phyloP scores from a whole-genome alignment of 2,888 invertebrate genomes.

The Thecophora atra region DNA sequence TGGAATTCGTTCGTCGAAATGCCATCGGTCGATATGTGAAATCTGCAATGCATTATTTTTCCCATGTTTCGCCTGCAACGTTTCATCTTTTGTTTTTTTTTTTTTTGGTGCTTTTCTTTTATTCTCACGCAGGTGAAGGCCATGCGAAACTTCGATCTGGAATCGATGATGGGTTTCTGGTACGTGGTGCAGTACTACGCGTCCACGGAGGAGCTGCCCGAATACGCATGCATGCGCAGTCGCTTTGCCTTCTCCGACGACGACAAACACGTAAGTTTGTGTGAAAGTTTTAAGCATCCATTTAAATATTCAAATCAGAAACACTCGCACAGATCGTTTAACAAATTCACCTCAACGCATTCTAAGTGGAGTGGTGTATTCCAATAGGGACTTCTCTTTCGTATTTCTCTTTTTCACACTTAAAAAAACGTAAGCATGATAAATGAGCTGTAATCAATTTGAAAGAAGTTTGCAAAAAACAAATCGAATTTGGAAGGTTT shows the following conservation, averaged over 20 bases:
- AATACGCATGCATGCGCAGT: constrained; percentile 87
- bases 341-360: background rate
- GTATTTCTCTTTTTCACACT: background rate
- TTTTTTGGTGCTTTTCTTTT: too few species aligned
- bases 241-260: constrained; percentile 62
- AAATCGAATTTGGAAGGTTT: constrained; percentile 9
- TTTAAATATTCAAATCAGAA: too few species aligned
- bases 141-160: constrained; percentile 80
- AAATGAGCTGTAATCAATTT: constrained; percentile 27
- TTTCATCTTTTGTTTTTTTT: too few species aligned
- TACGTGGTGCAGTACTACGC: constrained; percentile 89
- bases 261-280: constrained; percentile 61
- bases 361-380: background rate
- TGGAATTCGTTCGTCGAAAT: too few species aligned
- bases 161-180: constrained; percentile 84
- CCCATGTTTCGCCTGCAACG: too few species aligned
- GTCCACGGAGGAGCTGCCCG: constrained; percentile 85
- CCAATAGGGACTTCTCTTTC: background rate
- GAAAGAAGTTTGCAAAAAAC: constrained; percentile 20
- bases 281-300: background rate
- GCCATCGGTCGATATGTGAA: too few species aligned
- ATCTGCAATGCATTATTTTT: too few species aligned
- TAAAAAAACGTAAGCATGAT: constrained; percentile 16
- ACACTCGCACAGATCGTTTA: background rate
- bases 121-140: constrained; percentile 72